Evolutionary conservation across 1,140 invertebrate species (phyloP), one percentile per base, ranked within the genome.

Genomic region (Lordiphosa stackelbergi): DNA sequence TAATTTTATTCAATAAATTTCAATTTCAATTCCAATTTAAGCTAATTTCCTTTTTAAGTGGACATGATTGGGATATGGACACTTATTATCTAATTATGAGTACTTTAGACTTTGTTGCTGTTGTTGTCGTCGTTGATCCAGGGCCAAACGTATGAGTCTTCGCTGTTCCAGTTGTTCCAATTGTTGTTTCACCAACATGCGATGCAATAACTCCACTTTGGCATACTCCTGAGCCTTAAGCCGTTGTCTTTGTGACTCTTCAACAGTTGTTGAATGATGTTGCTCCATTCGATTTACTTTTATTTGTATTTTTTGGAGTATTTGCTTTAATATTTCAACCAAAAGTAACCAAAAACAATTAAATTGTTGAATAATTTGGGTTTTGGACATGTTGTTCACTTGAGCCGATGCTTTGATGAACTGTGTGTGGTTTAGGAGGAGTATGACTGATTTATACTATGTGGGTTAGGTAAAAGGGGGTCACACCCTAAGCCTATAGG

Each of bases 131-230:
- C 34, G 34, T 12, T 52, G 42, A 0, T 37, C 55, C 13, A 72
- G 13, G 5, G 53, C 63, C 37, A 73, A 38, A 41, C 49, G 55
- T 7, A 73, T 35, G 11, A 63, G 53, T 34, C 73, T 53, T 9
- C 69, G 69, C 49, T 58, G 69, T 34, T 78, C 49, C 49, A 78
- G 31, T 1, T 77, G 64, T 40, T 73, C 53, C 51, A 77, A 19
- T 28, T 78, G 73, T n/a, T 77, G 73, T 36, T 38, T 47, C 10
- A 77, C 73, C 3, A 77, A 49, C 24, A 77, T 47, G 2, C 60
- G 73, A 56, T 78, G 73, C 38, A 77, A 49, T 13, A 78, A 40
- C 40, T 69, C 69, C 46, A 78, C 49, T 28, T 73, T 73, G 34
- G 54, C 73, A 45, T 78, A 48, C 5, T 42, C 53, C 38, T 42